Base-by-base conservation (phyloP, 2,797 vertebrate species). In the Odontamblyopus rebecca region DNA sequence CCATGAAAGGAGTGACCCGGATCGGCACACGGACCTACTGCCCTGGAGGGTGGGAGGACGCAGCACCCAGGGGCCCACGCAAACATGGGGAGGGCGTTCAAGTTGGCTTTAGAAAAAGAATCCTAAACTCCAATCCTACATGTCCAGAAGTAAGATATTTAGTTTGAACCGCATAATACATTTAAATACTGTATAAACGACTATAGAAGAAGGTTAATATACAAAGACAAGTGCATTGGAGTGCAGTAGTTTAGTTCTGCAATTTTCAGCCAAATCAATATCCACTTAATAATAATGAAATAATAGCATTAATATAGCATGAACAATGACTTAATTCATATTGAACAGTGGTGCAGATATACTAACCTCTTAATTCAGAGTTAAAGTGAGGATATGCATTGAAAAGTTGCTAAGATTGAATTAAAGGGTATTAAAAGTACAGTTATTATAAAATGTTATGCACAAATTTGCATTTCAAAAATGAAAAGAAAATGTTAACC, bases 11-110 rank as follows among this genome's bases (percentile, higher is more conserved):
- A 67, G 78, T 23, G 15, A 73, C 82, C 76, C 85, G 90, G 78
- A 80, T 86, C 18, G 85, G 74, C 62, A 32, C 85, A 9, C 89
- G 85, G 74, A 79, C 32, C 77, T 67, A 67, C 50, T 91, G 90
- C 79, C 84, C 71, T 0, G 87, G 81, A 76, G 68, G 48, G 2
- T 92, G 89, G 88, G 88, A 89, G 35, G 89, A 90, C 1, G 76
- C 59, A 60, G 5, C 41, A 50, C n/a, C 76, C 70, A 74, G 88
- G 80, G 89, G 81, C 67, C 74, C 87, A 67, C 88, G 89, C 67
- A 89, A 88, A 80, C 75, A 91, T 0, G 88, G 89, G n/a, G 88
- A 92, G 75, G 90, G 88, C 29, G 65, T 89, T 61, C 90, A 90
- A 67, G 89, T 88, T 4, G 88, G 89, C 0, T 81, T 81, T 7